Conservation (phyloP, 2,888 invertebrate genomes). For the Drosophila macrospina region DNA sequence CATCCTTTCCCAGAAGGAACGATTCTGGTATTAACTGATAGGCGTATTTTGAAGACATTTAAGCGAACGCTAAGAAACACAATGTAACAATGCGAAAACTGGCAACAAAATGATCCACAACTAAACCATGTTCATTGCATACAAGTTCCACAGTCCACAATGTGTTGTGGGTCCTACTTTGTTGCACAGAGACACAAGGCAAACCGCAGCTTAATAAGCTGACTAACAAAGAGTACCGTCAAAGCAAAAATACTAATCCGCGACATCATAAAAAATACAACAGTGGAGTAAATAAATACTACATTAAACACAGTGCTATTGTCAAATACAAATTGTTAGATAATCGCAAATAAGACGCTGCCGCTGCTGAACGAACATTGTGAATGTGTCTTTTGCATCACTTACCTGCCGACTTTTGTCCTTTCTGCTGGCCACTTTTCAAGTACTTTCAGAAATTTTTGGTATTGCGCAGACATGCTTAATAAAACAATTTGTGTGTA, state of each 20-base stretch:
- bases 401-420: constrained; percentile 90
- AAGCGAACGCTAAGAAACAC: background rate
- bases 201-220: too few species aligned
- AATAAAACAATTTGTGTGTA: constrained; percentile 4
- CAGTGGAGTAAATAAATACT: background rate
- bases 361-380: constrained; percentile 55
- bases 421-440: constrained; percentile 93
- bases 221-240: too few species aligned
- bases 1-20: constrained; percentile 38
- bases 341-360: constrained; percentile 50
- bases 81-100: constrained; percentile 7
- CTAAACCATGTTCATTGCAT: too few species aligned
- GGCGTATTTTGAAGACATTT: constrained; percentile 72
- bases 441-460: constrained; percentile 90
- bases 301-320: constrained; percentile 6
- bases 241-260: background rate
- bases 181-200: background rate
- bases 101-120: constrained; percentile 12
- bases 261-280: background rate
- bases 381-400: constrained; percentile 1
- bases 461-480: constrained; percentile 89
- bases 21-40: constrained; percentile 69
- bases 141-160: too few species aligned
- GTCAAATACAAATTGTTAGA: constrained; percentile 50
- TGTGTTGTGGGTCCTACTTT: constrained; percentile 18